A percentile compares a stretch with the other conserved stretches of the same genome.
These are phyloP conservation scores for Aplodontia rufa DNA, from an alignment of 2,113 vertebrate species.

Conservation along the genomic window DNA sequence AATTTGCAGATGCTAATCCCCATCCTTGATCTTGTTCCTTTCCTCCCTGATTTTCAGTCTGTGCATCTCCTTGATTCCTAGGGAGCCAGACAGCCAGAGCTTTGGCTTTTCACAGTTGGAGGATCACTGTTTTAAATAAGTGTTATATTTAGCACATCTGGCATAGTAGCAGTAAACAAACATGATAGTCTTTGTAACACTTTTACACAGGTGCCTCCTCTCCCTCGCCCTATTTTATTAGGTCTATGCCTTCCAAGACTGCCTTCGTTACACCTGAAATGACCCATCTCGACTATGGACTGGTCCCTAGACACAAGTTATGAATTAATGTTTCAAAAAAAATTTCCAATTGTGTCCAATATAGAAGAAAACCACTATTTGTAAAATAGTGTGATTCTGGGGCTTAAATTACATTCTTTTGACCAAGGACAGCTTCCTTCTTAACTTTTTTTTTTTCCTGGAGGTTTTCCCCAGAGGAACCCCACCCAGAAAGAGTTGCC, in stretches of 20 bases:
- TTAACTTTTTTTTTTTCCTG: constrained; percentile 13
- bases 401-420: not conserved
- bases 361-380: not conserved
- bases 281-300: constrained; percentile 46
- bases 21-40: constrained; percentile 42
- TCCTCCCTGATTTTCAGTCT: constrained; percentile 33
- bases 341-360: constrained; percentile 53
- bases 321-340: constrained; percentile 55
- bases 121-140: constrained; percentile 73
- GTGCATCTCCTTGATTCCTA: constrained; percentile 33
- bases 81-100: constrained; percentile 68
- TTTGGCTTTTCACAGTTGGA: constrained; percentile 59
- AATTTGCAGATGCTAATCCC: constrained; percentile 76
- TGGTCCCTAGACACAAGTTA: constrained; percentile 63
- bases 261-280: constrained; percentile 63
- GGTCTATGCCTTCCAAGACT: constrained; percentile 30
- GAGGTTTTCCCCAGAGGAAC: constrained; percentile 42
- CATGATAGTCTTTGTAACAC: constrained; percentile 67
- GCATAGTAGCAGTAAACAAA: constrained; percentile 69
- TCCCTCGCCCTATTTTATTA: not conserved
- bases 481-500: constrained; percentile 57
- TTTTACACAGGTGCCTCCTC: constrained; percentile 61
- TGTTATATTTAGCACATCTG: constrained; percentile 71
- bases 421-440: constrained; percentile 36
- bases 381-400: constrained; percentile 49